A percentile compares a stretch with the other conserved stretches of the same genome.
Evolutionary conservation across 1,140 invertebrate species (phyloP).

Genomic region (Drosophila bocki): DNA sequence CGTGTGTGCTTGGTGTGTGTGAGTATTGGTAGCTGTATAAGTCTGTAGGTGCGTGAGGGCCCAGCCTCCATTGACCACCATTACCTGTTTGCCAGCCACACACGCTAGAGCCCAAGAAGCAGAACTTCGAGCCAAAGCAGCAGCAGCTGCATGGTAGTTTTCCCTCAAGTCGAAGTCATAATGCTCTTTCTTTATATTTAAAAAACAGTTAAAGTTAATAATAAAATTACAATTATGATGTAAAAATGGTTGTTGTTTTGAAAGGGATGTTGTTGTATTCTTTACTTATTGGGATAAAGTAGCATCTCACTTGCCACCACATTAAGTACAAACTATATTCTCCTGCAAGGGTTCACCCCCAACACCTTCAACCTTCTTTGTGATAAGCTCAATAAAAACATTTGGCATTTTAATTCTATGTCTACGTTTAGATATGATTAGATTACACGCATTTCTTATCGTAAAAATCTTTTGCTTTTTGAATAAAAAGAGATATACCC

Average conservation of each 20-base stretch:
- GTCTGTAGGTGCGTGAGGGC: slow-evolving; percentile 20
- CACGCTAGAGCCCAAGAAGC: slow-evolving; percentile 54
- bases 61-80: slow-evolving; percentile 49
- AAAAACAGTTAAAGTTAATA: too few species aligned
- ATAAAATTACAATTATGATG: too few species aligned
- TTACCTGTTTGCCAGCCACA: slow-evolving; percentile 63
- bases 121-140: slow-evolving; percentile 49
- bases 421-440: slow-evolving; percentile 7
- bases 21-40: background rate
- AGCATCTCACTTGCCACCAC: too few species aligned
- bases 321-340: too few species aligned
- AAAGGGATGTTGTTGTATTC: too few species aligned
- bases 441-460: slow-evolving; percentile 13
- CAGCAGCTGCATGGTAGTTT: slow-evolving; percentile 5
- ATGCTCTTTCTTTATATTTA: slow-evolving; percentile 25
- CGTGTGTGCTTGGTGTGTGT: background rate
- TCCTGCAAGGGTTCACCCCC: background rate
- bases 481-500: background rate
- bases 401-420: background rate
- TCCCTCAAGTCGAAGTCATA: background rate
- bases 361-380: background rate
- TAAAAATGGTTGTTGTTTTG: too few species aligned
- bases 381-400: background rate
- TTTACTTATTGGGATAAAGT: too few species aligned
- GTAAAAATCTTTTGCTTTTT: background rate